Evolutionary conservation across 2,113 vertebrate species (phyloP), one percentile per base, ranked within the genome.

Genomic region (Anguilla japonica): DNA sequence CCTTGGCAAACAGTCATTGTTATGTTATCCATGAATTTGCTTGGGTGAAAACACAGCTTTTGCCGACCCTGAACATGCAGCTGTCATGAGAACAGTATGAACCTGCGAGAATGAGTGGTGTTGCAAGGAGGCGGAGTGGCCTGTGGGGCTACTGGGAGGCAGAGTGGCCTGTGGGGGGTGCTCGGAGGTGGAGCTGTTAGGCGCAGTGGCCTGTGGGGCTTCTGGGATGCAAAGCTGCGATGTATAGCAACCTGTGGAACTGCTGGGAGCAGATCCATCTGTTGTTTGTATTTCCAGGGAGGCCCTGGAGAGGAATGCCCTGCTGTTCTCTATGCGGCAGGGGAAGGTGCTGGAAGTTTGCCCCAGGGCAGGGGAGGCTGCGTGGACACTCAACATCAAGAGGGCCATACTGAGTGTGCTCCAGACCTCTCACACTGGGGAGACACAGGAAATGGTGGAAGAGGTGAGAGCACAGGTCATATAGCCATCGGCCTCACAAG

Each of bases 341-440:
- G 96, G 97, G 88, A 96, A 94, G 91, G 95, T 98, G 94, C 94
- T 92, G 41, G 93, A 91, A 90, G 94, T 97, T 89, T 98, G 97
- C 93, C 94, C 96, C 75, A 90, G 88, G 90, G 93, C 87, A 81
- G 88, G 93, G 22, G 97, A 97, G 89, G 95, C 92, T 53, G 94
- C 92, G 89, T 98, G 97, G 97, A 93, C 92, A 20, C 95, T 98
- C 87, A 98, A 98, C 90, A 92, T 97, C 93, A 97, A 97, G 91
- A 92, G 95, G 41, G 96, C 96, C 39, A 89, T 97, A 88, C 96
- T 98, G 93, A 98, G 96, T 91, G 94, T 97, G 89, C 92, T 97
- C 87, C 97, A 97, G 95, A 95, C 95, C 2, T 94, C 83, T 20
- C 90, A 41, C 0, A 89, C 80, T 0, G 86, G 88, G 26, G 15